Percentiles rank a stretch among this genome's conserved stretches.
Conservation (phyloP, 2,888 invertebrate genomes). For the Oligia strigilis region DNA sequence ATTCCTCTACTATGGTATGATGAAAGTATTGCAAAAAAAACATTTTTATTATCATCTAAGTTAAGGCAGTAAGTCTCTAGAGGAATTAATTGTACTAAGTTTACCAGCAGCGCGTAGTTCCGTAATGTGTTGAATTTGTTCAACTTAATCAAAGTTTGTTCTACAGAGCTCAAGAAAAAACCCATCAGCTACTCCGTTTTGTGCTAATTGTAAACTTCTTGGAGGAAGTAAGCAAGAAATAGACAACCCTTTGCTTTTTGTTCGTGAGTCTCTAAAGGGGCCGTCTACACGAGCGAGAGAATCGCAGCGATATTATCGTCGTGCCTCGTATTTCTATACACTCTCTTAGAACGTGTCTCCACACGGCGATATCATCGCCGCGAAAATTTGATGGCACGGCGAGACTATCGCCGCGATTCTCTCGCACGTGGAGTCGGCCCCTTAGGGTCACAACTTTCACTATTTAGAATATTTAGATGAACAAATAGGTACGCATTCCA, state of each 20-base stretch:
- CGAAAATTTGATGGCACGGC: no score
- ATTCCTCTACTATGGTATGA: not conserved
- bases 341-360: no score
- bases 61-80: not conserved
- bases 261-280: not conserved
- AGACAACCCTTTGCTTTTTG: slow-evolving; percentile 4
- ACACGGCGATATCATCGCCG: no score
- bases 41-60: not conserved
- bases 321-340: no score
- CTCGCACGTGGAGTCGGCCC: no score
- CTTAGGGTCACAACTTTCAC: not conserved
- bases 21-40: no score
- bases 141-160: slow-evolving; percentile 50
- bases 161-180: slow-evolving; percentile 37
- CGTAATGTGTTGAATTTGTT: slow-evolving; percentile 48
- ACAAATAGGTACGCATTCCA: not conserved
- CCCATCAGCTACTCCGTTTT: slow-evolving; percentile 19
- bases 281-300: no score
- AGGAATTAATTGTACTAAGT: slow-evolving; percentile 32
- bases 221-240: slow-evolving; percentile 7
- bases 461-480: not conserved
- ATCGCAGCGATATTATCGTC: no score
- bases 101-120: slow-evolving; percentile 17
- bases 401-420: no score
- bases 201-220: slow-evolving; percentile 42